Base-by-base conservation (phyloP, 1,140 invertebrate genomes). In the Mya arenaria region DNA sequence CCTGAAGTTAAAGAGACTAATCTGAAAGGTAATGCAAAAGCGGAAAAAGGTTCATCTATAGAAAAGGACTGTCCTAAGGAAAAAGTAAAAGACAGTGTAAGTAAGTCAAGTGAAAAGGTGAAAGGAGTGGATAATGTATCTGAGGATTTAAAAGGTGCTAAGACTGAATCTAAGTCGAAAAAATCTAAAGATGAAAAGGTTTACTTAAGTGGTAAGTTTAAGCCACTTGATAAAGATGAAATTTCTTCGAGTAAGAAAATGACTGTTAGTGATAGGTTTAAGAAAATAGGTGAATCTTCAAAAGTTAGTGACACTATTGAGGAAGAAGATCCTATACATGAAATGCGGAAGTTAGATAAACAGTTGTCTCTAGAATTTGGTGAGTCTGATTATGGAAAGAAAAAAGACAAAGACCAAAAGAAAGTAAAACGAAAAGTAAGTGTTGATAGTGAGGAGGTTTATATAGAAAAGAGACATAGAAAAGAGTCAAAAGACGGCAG, bases 171-270 rank as follows among this genome's bases (percentile, higher is more conserved):
- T n/a, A 52, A 52, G 25, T 52, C 48, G 2, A 52, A 52, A 52
- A 52, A 52, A 52, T 17, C 25, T 62, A 78, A 60, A 39, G 36
- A 52, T 25, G 44, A 82, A 30, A 58, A 41, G 23, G 17, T 39
- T 48, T 25, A 75, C 37, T 32, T 77, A 48, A 34, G 65, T 62
- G 52, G 36, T 36, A 63, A 44, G 23, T 44, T 77, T 48, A 74
- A 75, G n/a, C 60, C 63, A 36, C 65, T 80, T 63, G 80, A 85
- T 28, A 68, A 81, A 37, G 82, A 78, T 60, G 65, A 95, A 77
- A 95, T 94, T 85, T 95, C 95, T 83, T 93, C 94, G 55, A 82
- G 34, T 5, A 28, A 28, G 25, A 73, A 82, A 55, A 65, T 73
- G 28, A 73, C 79, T 19, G 44, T 73, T 4, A 66, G 71, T 73